Evolutionary conservation across 2,888 invertebrate genomes (phyloP).

Genomic region (Athrips mouffetella): DNA sequence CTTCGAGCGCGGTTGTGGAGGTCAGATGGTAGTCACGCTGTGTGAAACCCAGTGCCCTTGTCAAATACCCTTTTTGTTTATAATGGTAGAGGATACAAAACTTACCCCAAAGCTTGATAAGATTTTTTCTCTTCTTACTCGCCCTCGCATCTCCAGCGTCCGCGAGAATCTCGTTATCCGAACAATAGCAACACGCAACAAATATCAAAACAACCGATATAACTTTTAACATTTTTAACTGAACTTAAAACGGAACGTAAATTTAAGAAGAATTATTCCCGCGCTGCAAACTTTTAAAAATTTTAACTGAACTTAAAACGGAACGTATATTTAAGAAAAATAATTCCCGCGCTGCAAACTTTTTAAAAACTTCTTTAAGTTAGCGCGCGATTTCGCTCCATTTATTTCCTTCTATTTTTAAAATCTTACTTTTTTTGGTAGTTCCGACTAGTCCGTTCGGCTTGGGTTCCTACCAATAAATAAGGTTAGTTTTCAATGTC

Average conservation of each 20-base stretch:
- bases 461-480: constrained; percentile 50
- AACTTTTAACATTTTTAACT: constrained; percentile 44
- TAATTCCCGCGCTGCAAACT: background rate
- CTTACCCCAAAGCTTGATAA: constrained; percentile 57
- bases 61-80: background rate
- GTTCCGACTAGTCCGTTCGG: constrained; percentile 39
- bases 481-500: constrained; percentile 45
- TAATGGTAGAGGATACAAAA: constrained; percentile 18
- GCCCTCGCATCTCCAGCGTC: constrained; percentile 57
- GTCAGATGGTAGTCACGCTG: too few relatives aligned
- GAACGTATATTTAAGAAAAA: background rate
- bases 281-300: constrained; percentile 11
- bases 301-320: background rate
- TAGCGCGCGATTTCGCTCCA: background rate
- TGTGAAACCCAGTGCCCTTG: background rate
- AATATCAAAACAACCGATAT: constrained; percentile 43
- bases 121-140: constrained; percentile 61
- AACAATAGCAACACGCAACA: constrained; percentile 55
- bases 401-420: constrained; percentile 11
- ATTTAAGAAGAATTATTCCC: background rate
- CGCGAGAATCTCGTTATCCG: constrained; percentile 38
- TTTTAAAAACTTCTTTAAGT: background rate
- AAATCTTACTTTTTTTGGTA: constrained; percentile 22
- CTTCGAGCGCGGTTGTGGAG: too few relatives aligned
- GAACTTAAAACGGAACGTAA: constrained; percentile 3